Conservation (phyloP, 2,797 vertebrate genomes). For the Amblyraja radiata region DNA sequence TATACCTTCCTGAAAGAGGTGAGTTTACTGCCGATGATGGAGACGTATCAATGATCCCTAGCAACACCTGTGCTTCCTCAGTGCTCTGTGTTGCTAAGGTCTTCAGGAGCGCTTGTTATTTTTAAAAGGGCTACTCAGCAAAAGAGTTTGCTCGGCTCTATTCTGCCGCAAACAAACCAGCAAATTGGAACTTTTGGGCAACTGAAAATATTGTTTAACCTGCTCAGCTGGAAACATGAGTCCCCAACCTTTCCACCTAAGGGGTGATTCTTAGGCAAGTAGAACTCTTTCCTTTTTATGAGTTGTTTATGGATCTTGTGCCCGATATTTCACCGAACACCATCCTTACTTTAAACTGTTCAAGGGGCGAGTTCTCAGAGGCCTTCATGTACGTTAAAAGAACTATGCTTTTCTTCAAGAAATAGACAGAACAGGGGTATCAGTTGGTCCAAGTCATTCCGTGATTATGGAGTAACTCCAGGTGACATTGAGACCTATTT, state of each 20-base stretch:
- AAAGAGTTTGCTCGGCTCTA: not conserved
- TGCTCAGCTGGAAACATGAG: not conserved
- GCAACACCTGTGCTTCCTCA: not conserved
- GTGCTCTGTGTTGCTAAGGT: not conserved
- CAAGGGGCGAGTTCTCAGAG: not conserved
- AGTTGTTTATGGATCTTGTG: not conserved
- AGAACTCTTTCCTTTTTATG: not conserved
- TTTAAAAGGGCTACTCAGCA: not conserved
- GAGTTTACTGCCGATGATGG: not conserved
- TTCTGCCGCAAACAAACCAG: not conserved
- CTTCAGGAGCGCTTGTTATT: not conserved
- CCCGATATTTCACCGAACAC: not conserved
- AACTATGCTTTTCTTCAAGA: not conserved
- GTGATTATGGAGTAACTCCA: not conserved
- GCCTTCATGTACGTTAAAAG: not conserved
- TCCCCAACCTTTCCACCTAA: not conserved
- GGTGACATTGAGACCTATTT: not conserved
- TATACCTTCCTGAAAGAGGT: not conserved
- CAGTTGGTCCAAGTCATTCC: not conserved
- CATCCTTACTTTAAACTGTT: not conserved
- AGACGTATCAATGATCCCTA: not conserved
- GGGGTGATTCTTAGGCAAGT: not conserved
- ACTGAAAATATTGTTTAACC: not conserved
- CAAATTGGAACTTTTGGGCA: not conserved
- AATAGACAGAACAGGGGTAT: not conserved